Conservation (phyloP, 64 coral and sea anemone species). For the Porites australiensis region DNA sequence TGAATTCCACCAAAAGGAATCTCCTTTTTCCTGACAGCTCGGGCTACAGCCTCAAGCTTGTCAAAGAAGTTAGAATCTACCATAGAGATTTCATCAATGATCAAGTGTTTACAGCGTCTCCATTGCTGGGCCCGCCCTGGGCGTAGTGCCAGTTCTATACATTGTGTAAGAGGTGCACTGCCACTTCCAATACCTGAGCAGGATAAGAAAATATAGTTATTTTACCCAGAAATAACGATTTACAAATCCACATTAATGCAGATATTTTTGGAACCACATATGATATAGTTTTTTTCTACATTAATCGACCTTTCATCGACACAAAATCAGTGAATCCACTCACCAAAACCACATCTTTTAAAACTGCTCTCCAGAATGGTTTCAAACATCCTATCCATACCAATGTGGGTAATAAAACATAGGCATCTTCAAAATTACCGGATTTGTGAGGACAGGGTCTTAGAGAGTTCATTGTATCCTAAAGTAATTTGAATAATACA, state of each 20-base stretch:
- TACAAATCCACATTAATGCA: too few relatives aligned
- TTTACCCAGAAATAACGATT: too few relatives aligned
- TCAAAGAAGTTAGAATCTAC: conserved; percentile 88
- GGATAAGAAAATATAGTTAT: not conserved
- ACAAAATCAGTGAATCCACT: too few relatives aligned
- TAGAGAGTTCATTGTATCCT: too few relatives aligned
- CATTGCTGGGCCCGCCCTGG: conserved; percentile 65
- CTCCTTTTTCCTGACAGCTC: conserved; percentile 69
- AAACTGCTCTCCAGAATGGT: too few relatives aligned
- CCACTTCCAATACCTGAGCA: conserved; percentile 85
- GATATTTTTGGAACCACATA: not conserved
- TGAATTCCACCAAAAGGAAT: conserved; percentile 95
- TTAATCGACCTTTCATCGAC: too few relatives aligned
- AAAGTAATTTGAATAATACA: too few relatives aligned
- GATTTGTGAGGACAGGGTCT: too few relatives aligned
- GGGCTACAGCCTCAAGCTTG: conserved; percentile 86
- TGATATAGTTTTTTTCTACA: not conserved
- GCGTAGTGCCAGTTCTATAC: conserved; percentile 75
- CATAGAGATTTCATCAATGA: conserved; percentile 98
- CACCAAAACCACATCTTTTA: too few relatives aligned
- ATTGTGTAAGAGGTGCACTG: conserved; percentile 53
- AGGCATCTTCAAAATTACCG: too few relatives aligned
- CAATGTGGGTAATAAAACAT: too few relatives aligned
- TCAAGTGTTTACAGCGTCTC: conserved; percentile 78
- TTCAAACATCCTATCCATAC: too few relatives aligned